A percentile compares a stretch with the other conserved stretches of the same genome.
Evolutionary conservation across 2,797 vertebrate species (phyloP).

Genomic region (Halcyon leucocephala): DNA sequence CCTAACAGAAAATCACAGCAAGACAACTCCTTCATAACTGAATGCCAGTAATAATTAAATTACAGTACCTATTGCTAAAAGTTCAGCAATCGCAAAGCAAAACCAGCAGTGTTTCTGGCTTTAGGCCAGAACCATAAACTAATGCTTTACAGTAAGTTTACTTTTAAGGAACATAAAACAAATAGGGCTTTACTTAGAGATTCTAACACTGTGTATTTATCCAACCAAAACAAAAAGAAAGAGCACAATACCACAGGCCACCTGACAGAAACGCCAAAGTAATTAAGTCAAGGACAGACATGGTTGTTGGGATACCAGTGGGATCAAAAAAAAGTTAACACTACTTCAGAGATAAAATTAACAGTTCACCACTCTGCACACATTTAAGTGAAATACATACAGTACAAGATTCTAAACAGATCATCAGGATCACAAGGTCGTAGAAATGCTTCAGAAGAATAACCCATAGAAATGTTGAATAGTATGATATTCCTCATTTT

Average conservation of each 20-base stretch:
- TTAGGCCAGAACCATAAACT: background rate
- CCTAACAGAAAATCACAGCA: conserved; percentile 82
- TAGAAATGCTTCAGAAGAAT: background rate
- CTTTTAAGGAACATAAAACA: background rate
- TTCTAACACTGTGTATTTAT: background rate
- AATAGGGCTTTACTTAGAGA: background rate
- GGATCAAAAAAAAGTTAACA: background rate
- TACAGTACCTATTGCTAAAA: conserved; percentile 34
- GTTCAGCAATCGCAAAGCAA: conserved; percentile 20
- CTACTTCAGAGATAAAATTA: background rate
- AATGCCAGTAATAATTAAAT: conserved; percentile 41
- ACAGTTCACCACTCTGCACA: background rate
- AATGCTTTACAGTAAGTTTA: background rate
- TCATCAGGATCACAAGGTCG: background rate
- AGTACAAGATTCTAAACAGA: background rate
- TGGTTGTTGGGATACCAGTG: background rate
- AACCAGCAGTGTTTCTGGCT: background rate
- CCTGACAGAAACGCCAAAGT: background rate
- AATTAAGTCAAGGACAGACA: background rate
- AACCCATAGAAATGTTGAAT: background rate
- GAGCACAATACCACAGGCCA: background rate
- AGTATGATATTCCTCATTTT: background rate
- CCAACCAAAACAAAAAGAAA: background rate
- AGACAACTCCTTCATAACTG: conserved; percentile 70
- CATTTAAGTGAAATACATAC: background rate